Evolutionary conservation across 2,888 invertebrate species (phyloP).

Genomic region (Brachypalpus laphriformis): DNA sequence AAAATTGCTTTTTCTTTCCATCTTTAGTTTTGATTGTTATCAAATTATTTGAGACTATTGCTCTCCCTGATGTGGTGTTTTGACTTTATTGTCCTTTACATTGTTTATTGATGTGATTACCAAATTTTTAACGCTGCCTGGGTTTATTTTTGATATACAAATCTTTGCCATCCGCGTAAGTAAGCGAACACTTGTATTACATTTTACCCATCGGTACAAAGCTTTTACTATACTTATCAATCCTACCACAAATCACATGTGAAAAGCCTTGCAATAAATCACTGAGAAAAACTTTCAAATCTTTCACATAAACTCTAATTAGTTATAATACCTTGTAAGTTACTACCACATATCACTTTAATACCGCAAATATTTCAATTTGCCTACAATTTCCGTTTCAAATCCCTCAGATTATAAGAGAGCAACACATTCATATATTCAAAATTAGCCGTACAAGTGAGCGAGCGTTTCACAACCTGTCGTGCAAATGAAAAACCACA

Average conservation of each 20-base stretch:
- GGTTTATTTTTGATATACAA: no score
- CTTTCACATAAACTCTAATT: slow-evolving; percentile 24
- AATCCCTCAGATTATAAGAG: slow-evolving; percentile 5
- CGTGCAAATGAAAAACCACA: slow-evolving; percentile 8
- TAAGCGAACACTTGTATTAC: no score
- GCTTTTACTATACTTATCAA: no score
- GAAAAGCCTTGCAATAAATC: slow-evolving; percentile 13
- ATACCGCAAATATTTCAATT: slow-evolving; percentile 40
- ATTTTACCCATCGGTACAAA: background rate
- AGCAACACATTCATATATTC: slow-evolving; percentile 11
- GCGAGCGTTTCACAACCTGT: background rate
- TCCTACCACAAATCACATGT: slow-evolving; percentile 1
- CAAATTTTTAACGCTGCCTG: no score
- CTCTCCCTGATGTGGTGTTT: no score
- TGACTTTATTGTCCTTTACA: no score
- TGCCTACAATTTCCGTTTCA: slow-evolving; percentile 25
- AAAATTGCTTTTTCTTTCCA: no score
- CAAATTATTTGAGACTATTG: no score
- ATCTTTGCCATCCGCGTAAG: no score
- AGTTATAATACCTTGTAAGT: slow-evolving; percentile 27
- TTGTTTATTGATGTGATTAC: no score
- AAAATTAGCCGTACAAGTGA: background rate
- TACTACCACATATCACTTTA: slow-evolving; percentile 28
- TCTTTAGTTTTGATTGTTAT: no score
- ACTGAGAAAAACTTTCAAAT: background rate